These are phyloP conservation scores for Gastrophryne carolinensis DNA, from an alignment of 2,797 vertebrate species.

Conservation along the genomic window DNA sequence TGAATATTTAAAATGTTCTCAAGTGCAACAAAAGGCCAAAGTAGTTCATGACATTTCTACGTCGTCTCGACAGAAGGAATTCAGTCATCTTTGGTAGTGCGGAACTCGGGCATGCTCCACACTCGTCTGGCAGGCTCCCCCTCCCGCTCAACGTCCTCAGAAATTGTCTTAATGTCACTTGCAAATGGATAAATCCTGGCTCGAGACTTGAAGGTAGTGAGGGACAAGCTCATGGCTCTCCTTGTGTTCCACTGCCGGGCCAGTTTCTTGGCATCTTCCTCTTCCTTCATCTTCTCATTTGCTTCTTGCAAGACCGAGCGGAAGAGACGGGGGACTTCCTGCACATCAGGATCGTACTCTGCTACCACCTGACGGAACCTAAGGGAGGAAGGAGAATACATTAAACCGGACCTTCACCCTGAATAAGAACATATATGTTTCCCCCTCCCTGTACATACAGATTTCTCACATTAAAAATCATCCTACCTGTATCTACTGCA, in stretches of 20 bases:
- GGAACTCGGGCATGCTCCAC: conserved; percentile 94
- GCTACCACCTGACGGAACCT: conserved; percentile 87
- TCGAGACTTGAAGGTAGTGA: conserved; percentile 81
- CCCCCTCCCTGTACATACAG: too few species aligned
- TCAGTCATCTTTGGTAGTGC: conserved; percentile 65
- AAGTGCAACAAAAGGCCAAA: conserved; percentile 31
- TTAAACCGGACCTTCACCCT: too few species aligned
- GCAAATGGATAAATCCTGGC: conserved; percentile 89
- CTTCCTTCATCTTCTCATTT: conserved; percentile 81
- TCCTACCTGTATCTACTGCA: too few species aligned
- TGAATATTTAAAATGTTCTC: neutral
- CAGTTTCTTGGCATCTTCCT: conserved; percentile 82
- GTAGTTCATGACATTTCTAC: neutral
- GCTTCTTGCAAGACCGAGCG: conserved; percentile 83
- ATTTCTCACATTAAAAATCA: too few species aligned
- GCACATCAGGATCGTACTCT: conserved; percentile 84
- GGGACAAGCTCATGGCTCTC: conserved; percentile 78
- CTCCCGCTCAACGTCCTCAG: conserved; percentile 85
- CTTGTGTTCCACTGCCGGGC: conserved; percentile 87
- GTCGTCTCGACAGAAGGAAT: conserved; percentile 4
- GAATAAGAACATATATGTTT: too few species aligned
- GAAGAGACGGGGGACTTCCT: conserved; percentile 85
- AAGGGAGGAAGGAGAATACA: conserved; percentile 27
- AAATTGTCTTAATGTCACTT: conserved; percentile 83
- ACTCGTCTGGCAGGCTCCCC: conserved; percentile 71